Base-by-base conservation (phyloP, 2,888 invertebrate species). In the Sminthurinus aureus region DNA sequence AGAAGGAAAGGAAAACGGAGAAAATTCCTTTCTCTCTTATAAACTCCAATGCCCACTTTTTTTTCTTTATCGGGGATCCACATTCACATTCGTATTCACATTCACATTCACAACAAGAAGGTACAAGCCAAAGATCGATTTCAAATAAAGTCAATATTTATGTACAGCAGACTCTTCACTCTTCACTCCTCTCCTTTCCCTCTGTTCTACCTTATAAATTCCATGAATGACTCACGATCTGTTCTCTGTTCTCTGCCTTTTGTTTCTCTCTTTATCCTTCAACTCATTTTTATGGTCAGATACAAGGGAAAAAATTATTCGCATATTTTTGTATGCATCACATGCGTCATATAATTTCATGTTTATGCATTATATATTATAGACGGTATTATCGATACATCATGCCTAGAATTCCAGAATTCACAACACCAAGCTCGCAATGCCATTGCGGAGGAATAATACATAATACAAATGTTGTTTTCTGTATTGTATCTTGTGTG, bases 71-170 rank as follows among this genome's bases (percentile, higher is more conserved):
- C 3, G 38, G 6, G 38, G 38, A 38, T 38, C 38, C 3, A 38
- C n/a, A n/a, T n/a, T n/a, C n/a, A n/a, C n/a, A 8, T 52, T 52
- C 52, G 58, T 2, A 13, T 58, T 11, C 4, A 15, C 1, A 58
- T 58, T 58, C 58, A 38, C 38, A 38, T 38, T 38, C 38, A 38
- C 1, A 38, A 38, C 38, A 38, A 38, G 38, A 38, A 38, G 38
- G 38, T 38, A 38, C 38, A 38, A 4, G 38, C 38, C 38, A 38
- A 38, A 58, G 58, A 58, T 58, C 58, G 58, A 58, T 58, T 58
- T 58, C 58, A 58, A 58, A 58, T 58, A 58, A 58, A 58, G 58
- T 58, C 58, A 58, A 58, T 58, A 58, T 58, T 58, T 58, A 58
- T 58, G 58, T 58, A 58, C 18, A 58, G 38, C 38, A 38, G 38